phyloP scores from a whole-genome alignment of 2,113 vertebrate species.

The Varanus salvator region DNA sequence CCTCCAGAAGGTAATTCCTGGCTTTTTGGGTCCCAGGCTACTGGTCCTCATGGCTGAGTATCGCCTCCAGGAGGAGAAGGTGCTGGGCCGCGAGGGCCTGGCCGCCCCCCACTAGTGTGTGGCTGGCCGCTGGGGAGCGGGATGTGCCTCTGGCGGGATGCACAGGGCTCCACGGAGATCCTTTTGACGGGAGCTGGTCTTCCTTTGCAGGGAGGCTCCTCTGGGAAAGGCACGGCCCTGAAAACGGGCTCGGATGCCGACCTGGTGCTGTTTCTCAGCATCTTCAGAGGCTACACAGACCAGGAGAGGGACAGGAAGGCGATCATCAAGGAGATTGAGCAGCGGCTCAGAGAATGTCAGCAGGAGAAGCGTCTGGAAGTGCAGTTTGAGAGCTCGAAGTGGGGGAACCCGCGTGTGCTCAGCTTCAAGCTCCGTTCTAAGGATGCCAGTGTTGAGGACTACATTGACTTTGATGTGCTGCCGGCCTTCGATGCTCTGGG shows the following conservation, averaged over 20 bases:
- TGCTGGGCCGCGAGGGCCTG: too few relatives aligned
- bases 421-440: slow-evolving; percentile 51
- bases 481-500: slow-evolving; percentile 62
- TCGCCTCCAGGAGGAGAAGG: too few relatives aligned
- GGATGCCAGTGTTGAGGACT: neutral
- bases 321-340: slow-evolving; percentile 36
- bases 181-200: too few relatives aligned
- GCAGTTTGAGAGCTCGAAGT: slow-evolving; percentile 24
- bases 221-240: slow-evolving; percentile 58
- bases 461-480: slow-evolving; percentile 57
- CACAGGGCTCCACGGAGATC: too few relatives aligned
- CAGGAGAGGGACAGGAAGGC: neutral
- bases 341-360: slow-evolving; percentile 32
- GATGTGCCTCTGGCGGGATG: too few relatives aligned
- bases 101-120: too few relatives aligned
- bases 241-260: slow-evolving; percentile 35
- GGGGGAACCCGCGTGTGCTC: slow-evolving; percentile 50
- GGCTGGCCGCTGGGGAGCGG: too few relatives aligned
- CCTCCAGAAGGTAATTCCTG: too few relatives aligned
- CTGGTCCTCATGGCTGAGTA: too few relatives aligned
- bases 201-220: slow-evolving; percentile 58
- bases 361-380: neutral
- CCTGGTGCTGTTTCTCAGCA: slow-evolving; percentile 55
- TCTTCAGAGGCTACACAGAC: slow-evolving; percentile 35
- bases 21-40: too few relatives aligned